phyloP scores from a whole-genome alignment of 2,797 vertebrate species.

The Lagodon rhomboides region DNA sequence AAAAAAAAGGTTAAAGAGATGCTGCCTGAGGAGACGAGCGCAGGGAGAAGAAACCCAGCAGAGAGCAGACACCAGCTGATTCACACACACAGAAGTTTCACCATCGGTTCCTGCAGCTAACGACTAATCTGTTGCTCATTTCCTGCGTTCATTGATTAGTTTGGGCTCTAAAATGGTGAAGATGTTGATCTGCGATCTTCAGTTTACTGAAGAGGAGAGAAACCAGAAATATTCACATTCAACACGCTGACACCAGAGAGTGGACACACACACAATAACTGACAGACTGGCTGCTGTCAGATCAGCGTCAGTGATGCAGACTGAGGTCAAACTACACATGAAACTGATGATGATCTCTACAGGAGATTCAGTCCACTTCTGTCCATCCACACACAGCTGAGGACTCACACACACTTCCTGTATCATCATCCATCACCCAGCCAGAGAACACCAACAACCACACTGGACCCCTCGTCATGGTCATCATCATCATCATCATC shows the following conservation, averaged over 20 bases:
- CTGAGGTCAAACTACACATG: too few species aligned
- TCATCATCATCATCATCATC: too few species aligned
- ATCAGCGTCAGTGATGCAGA: too few species aligned
- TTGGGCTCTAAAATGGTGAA: too few species aligned
- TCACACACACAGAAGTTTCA: background rate
- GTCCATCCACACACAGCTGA: background rate
- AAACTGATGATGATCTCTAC: background rate
- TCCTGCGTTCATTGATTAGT: too few species aligned
- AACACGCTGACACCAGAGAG: too few species aligned
- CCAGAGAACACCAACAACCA: background rate
- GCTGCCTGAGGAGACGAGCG: slow-evolving; percentile 19
- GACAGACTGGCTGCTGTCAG: too few species aligned
- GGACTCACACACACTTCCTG: background rate
- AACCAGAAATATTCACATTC: too few species aligned
- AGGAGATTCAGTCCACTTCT: background rate
- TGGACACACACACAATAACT: too few species aligned
- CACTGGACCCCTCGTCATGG: background rate
- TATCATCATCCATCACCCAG: background rate
- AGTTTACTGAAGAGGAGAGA: too few species aligned
- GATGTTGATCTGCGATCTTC: too few species aligned
- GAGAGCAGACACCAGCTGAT: slow-evolving; percentile 1
- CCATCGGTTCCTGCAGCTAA: background rate
- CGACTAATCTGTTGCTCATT: too few species aligned
- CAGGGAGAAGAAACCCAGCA: slow-evolving; percentile 28
- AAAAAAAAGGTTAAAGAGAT: slow-evolving; percentile 60